Evolutionary conservation across 2,888 invertebrate genomes (phyloP).

Genomic region (Helleia helle): DNA sequence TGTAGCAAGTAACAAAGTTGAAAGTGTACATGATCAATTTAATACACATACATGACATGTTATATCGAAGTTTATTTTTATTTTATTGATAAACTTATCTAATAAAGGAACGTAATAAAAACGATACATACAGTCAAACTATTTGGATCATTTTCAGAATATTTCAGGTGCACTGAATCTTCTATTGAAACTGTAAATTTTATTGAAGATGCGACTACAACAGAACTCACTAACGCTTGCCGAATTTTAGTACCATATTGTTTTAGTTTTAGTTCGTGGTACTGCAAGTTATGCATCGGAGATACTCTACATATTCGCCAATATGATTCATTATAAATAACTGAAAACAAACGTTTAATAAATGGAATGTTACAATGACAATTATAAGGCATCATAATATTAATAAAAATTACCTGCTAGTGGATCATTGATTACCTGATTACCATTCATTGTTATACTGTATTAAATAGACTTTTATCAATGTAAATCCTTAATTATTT

Average conservation of each 20-base stretch:
- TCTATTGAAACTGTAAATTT: constrained; percentile 47
- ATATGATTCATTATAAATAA: constrained; percentile 51
- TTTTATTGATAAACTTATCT: too few relatives aligned
- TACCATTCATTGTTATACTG: constrained; percentile 14
- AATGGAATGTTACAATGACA: not conserved
- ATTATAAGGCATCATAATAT: not conserved
- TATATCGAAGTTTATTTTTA: too few relatives aligned
- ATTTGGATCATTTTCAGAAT: constrained; percentile 48
- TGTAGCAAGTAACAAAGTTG: constrained; percentile 28
- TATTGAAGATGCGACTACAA: constrained; percentile 31
- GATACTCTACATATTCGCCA: constrained; percentile 56
- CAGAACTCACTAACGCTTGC: constrained; percentile 41
- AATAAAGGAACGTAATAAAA: too few relatives aligned
- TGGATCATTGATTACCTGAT: constrained; percentile 25
- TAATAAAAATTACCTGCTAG: constrained; percentile 25
- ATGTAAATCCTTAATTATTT: not conserved
- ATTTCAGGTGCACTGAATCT: constrained; percentile 43
- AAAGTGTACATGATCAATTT: too few relatives aligned
- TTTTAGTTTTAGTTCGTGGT: constrained; percentile 46
- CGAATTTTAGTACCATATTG: constrained; percentile 56
- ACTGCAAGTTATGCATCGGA: constrained; percentile 48
- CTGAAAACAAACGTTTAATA: constrained; percentile 29
- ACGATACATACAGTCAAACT: constrained; percentile 51
- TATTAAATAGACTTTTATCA: not conserved
- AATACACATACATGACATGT: too few relatives aligned